Conservation (phyloP, 2,888 invertebrate genomes). For the Lasioglossum morio region DNA sequence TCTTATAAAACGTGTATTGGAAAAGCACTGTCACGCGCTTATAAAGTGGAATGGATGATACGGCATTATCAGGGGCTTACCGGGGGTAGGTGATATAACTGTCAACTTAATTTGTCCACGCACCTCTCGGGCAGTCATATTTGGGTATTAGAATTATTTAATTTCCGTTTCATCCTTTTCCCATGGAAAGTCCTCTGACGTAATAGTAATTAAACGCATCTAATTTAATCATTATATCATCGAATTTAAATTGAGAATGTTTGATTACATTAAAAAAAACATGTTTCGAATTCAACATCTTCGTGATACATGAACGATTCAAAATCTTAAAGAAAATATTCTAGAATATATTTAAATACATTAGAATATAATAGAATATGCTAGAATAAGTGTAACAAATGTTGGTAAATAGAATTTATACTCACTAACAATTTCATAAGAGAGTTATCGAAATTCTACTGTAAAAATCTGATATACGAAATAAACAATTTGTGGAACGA, state of each 20-base stretch:
- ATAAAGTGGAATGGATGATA: slow-evolving; percentile 19
- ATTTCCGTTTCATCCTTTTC: no score
- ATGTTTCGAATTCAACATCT: no score
- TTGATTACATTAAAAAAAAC: no score
- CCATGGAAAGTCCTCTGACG: background rate
- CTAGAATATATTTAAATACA: no score
- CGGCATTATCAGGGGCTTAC: background rate
- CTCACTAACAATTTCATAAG: background rate
- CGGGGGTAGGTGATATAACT: slow-evolving; percentile 6
- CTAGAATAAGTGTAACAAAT: background rate
- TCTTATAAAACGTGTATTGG: slow-evolving; percentile 21
- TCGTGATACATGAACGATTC: no score
- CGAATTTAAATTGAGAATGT: no score
- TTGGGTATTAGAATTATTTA: background rate
- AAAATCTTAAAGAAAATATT: no score
- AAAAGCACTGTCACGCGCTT: slow-evolving; percentile 14
- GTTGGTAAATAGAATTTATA: background rate
- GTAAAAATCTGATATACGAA: background rate
- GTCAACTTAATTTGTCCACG: slow-evolving; percentile 1
- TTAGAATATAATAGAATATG: no score
- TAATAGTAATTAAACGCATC: background rate
- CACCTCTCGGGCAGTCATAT: background rate
- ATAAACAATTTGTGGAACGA: background rate
- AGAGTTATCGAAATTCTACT: background rate
- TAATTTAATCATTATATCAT: no score